These are phyloP conservation scores for Sympetrum striolatum DNA, from an alignment of 2,888 invertebrate genomes.

Conservation along the genomic window DNA sequence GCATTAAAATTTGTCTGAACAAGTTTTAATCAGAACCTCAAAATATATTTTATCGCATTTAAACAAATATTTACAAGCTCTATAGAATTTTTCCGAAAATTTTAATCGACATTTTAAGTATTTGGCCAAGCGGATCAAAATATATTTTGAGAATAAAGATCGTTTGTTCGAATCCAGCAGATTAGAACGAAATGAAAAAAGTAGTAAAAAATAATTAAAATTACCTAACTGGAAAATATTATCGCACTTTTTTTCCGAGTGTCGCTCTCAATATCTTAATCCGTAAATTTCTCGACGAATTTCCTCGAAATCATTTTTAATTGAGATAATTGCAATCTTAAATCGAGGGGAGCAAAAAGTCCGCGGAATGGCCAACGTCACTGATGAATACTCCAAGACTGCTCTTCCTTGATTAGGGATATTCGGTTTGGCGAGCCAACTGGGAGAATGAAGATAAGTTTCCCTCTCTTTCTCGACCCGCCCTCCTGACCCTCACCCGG, in stretches of 20 bases:
- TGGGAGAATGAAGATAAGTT: constrained; percentile 33
- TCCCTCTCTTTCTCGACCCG: background rate
- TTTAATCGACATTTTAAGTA: no score
- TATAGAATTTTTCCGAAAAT: no score
- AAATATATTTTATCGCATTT: no score
- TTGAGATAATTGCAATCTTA: background rate
- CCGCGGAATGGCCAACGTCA: background rate
- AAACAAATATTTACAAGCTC: no score
- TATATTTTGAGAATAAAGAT: no score
- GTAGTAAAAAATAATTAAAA: no score
- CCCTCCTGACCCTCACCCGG: background rate
- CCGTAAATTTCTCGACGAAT: background rate
- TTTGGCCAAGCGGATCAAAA: no score
- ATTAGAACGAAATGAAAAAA: no score
- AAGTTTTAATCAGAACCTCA: no score
- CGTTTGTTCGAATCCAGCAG: no score
- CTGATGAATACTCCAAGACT: constrained; percentile 24
- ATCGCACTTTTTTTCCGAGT: background rate
- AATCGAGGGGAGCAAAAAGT: background rate
- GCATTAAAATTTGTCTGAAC: no score
- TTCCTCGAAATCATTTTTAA: background rate
- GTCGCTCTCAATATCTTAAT: background rate
- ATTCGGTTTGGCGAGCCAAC: constrained; percentile 34
- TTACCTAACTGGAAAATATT: background rate
- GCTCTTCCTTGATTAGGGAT: constrained; percentile 30